Conservation (phyloP, 2,888 invertebrate species). For the Ypsolopha scabrella region DNA sequence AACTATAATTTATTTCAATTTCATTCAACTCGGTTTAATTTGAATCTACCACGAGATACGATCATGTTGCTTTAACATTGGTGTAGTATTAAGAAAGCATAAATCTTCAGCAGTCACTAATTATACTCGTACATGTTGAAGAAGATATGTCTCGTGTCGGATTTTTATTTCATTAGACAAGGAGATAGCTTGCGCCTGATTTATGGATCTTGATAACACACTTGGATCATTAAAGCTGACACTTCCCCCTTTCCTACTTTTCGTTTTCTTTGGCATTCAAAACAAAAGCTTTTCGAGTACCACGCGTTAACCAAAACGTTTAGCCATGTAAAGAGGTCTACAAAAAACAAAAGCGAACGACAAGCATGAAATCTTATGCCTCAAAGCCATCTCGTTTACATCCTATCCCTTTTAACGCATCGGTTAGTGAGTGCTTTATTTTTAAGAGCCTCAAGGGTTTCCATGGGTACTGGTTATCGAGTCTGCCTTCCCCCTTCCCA, state of each 20-base stretch:
- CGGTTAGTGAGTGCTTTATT: neutral
- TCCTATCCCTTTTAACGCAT: neutral
- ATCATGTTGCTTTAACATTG: neutral
- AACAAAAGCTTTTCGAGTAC: neutral
- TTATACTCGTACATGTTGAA: neutral
- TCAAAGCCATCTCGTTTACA: neutral
- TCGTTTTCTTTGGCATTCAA: neutral
- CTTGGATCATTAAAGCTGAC: neutral
- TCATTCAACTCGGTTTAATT: neutral
- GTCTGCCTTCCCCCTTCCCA: neutral
- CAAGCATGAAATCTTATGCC: neutral
- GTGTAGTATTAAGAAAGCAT: neutral
- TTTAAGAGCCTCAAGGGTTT: neutral
- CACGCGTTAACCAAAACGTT: neutral
- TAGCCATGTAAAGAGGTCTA: neutral
- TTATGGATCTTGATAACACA: constrained; percentile 30
- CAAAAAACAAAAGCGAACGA: neutral
- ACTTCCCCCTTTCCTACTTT: neutral
- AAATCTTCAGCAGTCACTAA: neutral
- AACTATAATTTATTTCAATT: constrained; percentile 28
- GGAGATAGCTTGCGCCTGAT: constrained; percentile 45
- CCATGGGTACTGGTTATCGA: neutral
- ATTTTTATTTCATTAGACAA: constrained; percentile 55
- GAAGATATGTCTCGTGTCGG: constrained; percentile 5
- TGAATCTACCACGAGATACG: neutral